phyloP scores from a whole-genome alignment of 2,888 invertebrate genomes.

The Latrodectus elegans region DNA sequence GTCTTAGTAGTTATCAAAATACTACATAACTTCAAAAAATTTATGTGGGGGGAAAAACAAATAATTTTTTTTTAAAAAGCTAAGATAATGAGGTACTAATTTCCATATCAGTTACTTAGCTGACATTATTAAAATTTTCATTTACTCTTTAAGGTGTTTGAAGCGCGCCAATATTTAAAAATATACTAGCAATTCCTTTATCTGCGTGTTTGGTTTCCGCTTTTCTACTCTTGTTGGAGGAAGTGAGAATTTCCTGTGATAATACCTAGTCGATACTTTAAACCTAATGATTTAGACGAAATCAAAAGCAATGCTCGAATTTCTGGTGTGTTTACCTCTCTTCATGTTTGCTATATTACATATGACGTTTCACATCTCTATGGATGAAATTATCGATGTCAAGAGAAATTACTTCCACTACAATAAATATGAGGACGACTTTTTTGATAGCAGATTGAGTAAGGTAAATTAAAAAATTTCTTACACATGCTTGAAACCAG shows the following conservation, averaged over 20 bases:
- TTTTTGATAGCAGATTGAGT: too few relatives aligned
- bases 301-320: constrained; percentile 31
- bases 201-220: background rate
- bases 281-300: background rate
- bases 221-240: background rate
- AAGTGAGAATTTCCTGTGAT: constrained; percentile 41
- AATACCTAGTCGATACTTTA: background rate
- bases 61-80: too few relatives aligned
- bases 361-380: constrained; percentile 47
- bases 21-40: too few relatives aligned
- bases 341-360: constrained; percentile 33
- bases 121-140: too few relatives aligned
- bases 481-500: too few relatives aligned
- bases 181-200: background rate
- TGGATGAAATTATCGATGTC: constrained; percentile 39
- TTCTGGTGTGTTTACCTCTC: constrained; percentile 38
- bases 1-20: too few relatives aligned
- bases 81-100: too few relatives aligned
- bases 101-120: too few relatives aligned
- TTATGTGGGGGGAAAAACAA: too few relatives aligned
- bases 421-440: constrained; percentile 27
- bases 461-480: too few relatives aligned
- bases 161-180: background rate
- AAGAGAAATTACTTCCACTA: constrained; percentile 26
- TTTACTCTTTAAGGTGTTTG: too few relatives aligned